phyloP scores from a whole-genome alignment of 2,888 invertebrate genomes.

The Dryobotodes eremita region DNA sequence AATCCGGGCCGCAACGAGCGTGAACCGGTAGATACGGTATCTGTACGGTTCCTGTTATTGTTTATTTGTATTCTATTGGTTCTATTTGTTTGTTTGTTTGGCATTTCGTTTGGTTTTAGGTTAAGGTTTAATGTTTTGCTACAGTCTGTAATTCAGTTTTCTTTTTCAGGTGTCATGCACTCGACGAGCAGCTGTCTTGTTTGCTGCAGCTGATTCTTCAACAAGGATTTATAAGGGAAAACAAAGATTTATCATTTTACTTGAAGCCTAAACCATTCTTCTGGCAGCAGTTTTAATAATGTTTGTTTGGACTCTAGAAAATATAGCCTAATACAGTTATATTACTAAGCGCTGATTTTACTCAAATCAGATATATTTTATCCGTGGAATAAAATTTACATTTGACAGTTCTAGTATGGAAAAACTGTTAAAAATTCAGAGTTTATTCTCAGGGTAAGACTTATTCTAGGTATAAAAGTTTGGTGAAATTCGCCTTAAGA shows the following conservation, averaged over 20 bases:
- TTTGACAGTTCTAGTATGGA: too few relatives aligned
- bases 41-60: slow-evolving; percentile 33
- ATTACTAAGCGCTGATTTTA: too few relatives aligned
- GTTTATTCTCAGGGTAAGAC: too few relatives aligned
- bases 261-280: not conserved
- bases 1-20: slow-evolving; percentile 65
- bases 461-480: too few relatives aligned
- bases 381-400: too few relatives aligned
- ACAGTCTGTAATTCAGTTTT: not conserved
- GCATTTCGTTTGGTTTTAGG: not conserved
- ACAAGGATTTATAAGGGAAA: not conserved
- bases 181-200: too few relatives aligned
- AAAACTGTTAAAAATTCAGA: too few relatives aligned
- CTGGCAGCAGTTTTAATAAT: not conserved
- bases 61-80: slow-evolving; percentile 43
- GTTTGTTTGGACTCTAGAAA: not conserved
- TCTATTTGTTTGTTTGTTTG: slow-evolving; percentile 6
- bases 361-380: too few relatives aligned
- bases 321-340: not conserved
- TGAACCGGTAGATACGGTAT: slow-evolving; percentile 58
- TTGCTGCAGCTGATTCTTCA: not conserved
- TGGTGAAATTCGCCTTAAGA: too few relatives aligned
- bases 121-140: not conserved
- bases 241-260: not conserved
- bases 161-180: not conserved